These are phyloP conservation scores for Corvus hawaiiensis DNA, from an alignment of 2,113 vertebrate genomes.

Conservation along the genomic window DNA sequence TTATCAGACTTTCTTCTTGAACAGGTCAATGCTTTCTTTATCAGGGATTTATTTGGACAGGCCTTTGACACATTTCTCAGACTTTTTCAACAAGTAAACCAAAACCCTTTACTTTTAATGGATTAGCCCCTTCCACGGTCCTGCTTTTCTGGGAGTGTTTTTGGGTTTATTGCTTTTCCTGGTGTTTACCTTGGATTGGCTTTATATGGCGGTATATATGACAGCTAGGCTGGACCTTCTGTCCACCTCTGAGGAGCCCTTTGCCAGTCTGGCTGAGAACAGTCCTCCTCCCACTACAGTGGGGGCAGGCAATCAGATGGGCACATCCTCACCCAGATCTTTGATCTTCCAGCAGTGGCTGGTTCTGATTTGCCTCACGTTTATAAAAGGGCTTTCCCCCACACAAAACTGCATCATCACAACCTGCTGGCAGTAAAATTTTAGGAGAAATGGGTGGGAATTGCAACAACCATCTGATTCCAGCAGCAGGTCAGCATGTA, in stretches of 20 bases:
- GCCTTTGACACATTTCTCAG: not conserved
- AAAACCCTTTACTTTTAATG: not conserved
- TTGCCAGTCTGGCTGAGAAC: not conserved
- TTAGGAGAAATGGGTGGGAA: not conserved
- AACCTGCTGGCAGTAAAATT: accelerated
- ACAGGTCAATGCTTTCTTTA: not conserved
- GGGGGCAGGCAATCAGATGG: not conserved
- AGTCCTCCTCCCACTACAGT: not conserved
- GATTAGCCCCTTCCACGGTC: not conserved
- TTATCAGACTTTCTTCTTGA: not conserved
- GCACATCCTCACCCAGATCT: not conserved
- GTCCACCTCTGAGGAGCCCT: not conserved
- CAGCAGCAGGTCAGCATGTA: not conserved
- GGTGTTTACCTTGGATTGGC: not conserved
- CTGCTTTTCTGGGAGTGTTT: not conserved
- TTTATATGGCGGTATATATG: not conserved
- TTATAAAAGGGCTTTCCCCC: not conserved
- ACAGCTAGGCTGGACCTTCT: not conserved
- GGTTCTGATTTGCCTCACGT: not conserved
- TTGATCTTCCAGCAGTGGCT: not conserved
- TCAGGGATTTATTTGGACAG: not conserved
- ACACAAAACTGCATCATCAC: not conserved
- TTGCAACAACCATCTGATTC: not conserved
- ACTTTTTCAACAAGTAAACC: not conserved
- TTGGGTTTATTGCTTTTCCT: not conserved